These are phyloP conservation scores for Bibio marci DNA, from an alignment of 2,888 invertebrate species.

Conservation along the genomic window DNA sequence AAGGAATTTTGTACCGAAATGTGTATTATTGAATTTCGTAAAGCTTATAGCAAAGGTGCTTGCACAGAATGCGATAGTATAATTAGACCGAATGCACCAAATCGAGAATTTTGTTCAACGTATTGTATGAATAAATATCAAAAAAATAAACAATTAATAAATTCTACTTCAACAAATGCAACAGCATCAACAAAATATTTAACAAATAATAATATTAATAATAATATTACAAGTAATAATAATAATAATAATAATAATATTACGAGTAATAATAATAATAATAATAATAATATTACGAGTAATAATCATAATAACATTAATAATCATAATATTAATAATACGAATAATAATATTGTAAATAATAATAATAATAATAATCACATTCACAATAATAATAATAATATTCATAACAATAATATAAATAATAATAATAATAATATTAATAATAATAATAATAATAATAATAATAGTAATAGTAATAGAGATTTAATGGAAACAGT, in stretches of 20 bases:
- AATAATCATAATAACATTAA: too few relatives aligned
- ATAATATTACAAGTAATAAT: too few relatives aligned
- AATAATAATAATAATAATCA: too few relatives aligned
- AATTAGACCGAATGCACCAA: conserved; percentile 57
- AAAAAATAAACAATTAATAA: conserved; percentile 52
- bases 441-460: conserved; percentile 2
- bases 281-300: too few relatives aligned
- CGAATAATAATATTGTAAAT: too few relatives aligned
- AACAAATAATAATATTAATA: neutral
- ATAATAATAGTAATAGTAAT: neutral
- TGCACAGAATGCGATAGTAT: conserved; percentile 79
- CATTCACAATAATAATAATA: too few relatives aligned
- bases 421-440: conserved; percentile 5
- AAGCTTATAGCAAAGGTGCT: conserved; percentile 73
- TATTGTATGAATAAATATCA: conserved; percentile 73
- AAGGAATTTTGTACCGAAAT: conserved; percentile 86
- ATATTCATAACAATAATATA: conserved; percentile 7
- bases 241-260: too few relatives aligned
- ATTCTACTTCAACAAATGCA: conserved; percentile 13
- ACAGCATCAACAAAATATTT: conserved; percentile 6
- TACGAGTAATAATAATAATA: too few relatives aligned
- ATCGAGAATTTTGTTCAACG: conserved; percentile 68
- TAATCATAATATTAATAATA: too few relatives aligned
- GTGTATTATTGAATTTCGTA: conserved; percentile 74
- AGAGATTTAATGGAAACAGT: conserved; percentile 1